Base-by-base conservation (phyloP, 2,113 vertebrate genomes). In the Excalfactoria chinensis region DNA sequence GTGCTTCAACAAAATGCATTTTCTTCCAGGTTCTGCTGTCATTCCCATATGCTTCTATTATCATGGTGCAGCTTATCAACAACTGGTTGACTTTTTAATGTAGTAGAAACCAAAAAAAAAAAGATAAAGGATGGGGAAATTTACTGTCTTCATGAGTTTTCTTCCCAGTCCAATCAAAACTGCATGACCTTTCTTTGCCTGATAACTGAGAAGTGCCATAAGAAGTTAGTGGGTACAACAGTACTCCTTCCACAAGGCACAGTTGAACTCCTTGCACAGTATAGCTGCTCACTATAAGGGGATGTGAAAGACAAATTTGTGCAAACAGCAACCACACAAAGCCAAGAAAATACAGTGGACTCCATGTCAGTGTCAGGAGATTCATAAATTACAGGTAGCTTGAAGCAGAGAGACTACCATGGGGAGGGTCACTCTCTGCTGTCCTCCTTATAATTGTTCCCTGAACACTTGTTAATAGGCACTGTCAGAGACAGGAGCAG, bases 401-500 rank as follows among this genome's bases (percentile, higher is more conserved):
- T 85, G 71, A 89, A 10, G 9, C 1, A 1, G 46, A 69, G 37
- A 72, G 34, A 68, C 37, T 89, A 30, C 75, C 85, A 83, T 80
- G 79, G 68, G 92, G 93, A 94, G 72, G 60, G 68, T 94, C 88
- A 91, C 32, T 88, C 46, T 0, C 0, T 88, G 59, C 79, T 86
- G 37, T 93, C 72, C 49, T 79, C 81, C 71, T 89, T 62, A 32
- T 46, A 76, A 59, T 76, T 75, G 76, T 73, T 88, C 75, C 37
- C 72, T 74, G 18, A 70, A 83, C 64, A 68, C 51, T 89, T 88
- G 73, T 74, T 94, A 55, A 88, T 51, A 83, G 64, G 69, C 67
- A 62, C 56, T 73, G 25, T 64, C 51, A 90, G 92, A 76, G 82
- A 91, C 64, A 89, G 72, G 75, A 96, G 84, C 68, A 89, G 78